A percentile compares a stretch with the other conserved stretches of the same genome.
Evolutionary conservation across 2,888 invertebrate species (phyloP).

Genomic region (Neoascia interrupta): DNA sequence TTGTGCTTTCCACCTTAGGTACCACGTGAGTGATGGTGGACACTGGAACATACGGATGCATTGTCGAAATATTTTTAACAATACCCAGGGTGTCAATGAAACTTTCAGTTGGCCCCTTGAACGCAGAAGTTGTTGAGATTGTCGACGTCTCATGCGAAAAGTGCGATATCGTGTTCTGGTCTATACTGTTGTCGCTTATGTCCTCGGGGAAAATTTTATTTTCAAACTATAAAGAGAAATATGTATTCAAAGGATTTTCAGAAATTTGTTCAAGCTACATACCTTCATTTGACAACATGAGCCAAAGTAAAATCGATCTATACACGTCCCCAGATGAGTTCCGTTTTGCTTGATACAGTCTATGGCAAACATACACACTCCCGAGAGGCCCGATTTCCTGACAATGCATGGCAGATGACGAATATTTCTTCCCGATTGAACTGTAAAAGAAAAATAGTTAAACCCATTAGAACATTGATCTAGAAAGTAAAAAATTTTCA

Average conservation of each 20-base stretch:
- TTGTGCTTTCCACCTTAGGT: slow-evolving; percentile 53
- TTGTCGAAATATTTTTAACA: slow-evolving; percentile 37
- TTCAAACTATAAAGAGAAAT: slow-evolving; percentile 71
- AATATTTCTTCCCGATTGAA: slow-evolving; percentile 91
- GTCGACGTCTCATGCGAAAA: slow-evolving; percentile 78
- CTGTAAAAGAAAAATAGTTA: slow-evolving; percentile 82
- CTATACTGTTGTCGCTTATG: slow-evolving; percentile 79
- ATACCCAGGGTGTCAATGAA: slow-evolving; percentile 41
- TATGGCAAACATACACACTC: slow-evolving; percentile 96
- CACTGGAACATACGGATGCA: slow-evolving; percentile 60
- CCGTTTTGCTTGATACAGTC: slow-evolving; percentile 95
- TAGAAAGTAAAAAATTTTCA: no score
- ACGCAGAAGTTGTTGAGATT: slow-evolving; percentile 75
- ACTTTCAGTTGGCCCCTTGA: slow-evolving; percentile 75
- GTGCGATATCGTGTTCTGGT: slow-evolving; percentile 80
- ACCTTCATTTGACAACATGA: slow-evolving; percentile 91
- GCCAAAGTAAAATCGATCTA: slow-evolving; percentile 95
- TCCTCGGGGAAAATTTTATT: slow-evolving; percentile 76
- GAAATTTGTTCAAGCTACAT: slow-evolving; percentile 42
- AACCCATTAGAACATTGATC: no score
- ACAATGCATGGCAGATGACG: slow-evolving; percentile 93
- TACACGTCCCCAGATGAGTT: slow-evolving; percentile 94
- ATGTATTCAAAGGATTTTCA: background rate
- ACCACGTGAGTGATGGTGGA: slow-evolving; percentile 76
- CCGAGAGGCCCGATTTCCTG: slow-evolving; percentile 87